These are phyloP conservation scores for Hirtodrosophila alboralis DNA, from an alignment of 2,888 invertebrate species.

Conservation along the genomic window DNA sequence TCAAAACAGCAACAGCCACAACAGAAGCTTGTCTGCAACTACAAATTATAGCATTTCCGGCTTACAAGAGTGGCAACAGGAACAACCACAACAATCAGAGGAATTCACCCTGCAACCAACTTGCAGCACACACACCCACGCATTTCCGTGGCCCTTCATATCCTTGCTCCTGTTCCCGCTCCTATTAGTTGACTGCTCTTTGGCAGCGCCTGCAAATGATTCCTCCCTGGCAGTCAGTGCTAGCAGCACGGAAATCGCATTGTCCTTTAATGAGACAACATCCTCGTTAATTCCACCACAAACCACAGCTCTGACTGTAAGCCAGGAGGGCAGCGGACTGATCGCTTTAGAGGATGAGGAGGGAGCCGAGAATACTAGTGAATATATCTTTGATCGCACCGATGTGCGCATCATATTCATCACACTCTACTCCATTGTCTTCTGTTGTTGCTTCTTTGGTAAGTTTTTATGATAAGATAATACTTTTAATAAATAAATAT, in stretches of 20 bases:
- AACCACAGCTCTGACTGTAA: constrained; percentile 30
- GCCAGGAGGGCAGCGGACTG: constrained; percentile 10
- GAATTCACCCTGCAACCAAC: constrained; percentile 19
- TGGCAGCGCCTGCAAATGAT: constrained; percentile 42
- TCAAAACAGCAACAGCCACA: constrained; percentile 32
- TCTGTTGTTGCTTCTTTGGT: constrained; percentile 93
- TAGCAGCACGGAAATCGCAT: constrained; percentile 54
- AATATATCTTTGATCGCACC: constrained; percentile 90
- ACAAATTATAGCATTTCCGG: constrained; percentile 64
- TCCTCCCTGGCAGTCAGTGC: constrained; percentile 35
- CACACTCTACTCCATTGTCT: constrained; percentile 90
- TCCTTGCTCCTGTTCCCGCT: constrained; percentile 19
- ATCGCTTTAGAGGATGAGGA: constrained; percentile 47
- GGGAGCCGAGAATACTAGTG: constrained; percentile 84
- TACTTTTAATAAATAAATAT: no score
- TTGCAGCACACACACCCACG: constrained; percentile 4
- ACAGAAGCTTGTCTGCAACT: constrained; percentile 32
- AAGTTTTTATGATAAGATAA: constrained; percentile 84
- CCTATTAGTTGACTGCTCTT: constrained; percentile 29
- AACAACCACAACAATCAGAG: constrained; percentile 20
- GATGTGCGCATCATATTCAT: constrained; percentile 90
- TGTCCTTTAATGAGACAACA: constrained; percentile 51
- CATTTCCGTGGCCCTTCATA: constrained; percentile 18
- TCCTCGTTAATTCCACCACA: constrained; percentile 13
- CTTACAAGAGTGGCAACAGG: constrained; percentile 34